Conservation (phyloP, 2,888 invertebrate genomes). For the Kuschelorhynchus macadamiae region DNA sequence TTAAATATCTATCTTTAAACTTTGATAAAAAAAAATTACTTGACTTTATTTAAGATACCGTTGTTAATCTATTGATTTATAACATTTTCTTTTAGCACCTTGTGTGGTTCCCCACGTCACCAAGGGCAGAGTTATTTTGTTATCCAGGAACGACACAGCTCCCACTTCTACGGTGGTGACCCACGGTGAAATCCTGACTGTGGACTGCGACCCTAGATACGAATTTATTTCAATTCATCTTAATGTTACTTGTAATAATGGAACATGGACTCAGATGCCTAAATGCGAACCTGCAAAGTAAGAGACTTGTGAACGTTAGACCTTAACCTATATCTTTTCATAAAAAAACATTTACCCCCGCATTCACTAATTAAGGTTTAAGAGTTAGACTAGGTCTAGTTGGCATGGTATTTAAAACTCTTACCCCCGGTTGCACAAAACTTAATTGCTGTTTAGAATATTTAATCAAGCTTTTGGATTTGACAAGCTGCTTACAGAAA, state of each 20-base stretch:
- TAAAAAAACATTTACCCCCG: too few species aligned
- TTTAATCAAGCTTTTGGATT: too few species aligned
- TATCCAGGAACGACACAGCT: constrained; percentile 72
- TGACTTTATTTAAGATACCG: neutral
- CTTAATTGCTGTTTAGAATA: too few species aligned
- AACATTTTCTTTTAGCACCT: constrained; percentile 88
- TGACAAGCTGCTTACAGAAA: too few species aligned
- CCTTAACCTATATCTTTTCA: neutral
- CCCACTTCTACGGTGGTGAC: constrained; percentile 73
- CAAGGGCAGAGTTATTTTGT: constrained; percentile 80
- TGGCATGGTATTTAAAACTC: too few species aligned
- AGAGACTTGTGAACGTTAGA: too few species aligned
- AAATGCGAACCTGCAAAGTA: constrained; percentile 84
- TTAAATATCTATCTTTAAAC: too few species aligned
- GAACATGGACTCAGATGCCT: constrained; percentile 96
- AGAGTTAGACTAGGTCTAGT: too few species aligned
- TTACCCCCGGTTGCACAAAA: too few species aligned
- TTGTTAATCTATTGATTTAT: neutral
- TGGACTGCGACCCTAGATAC: constrained; percentile 88
- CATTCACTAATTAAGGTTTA: too few species aligned
- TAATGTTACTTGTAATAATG: constrained; percentile 91
- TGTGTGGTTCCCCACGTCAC: constrained; percentile 93
- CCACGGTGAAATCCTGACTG: constrained; percentile 80
- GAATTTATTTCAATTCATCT: constrained; percentile 85
- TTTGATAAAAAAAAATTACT: too few species aligned